Evolutionary conservation across 2,888 invertebrate species (phyloP).

Genomic region (Temnothorax ravouxi): DNA sequence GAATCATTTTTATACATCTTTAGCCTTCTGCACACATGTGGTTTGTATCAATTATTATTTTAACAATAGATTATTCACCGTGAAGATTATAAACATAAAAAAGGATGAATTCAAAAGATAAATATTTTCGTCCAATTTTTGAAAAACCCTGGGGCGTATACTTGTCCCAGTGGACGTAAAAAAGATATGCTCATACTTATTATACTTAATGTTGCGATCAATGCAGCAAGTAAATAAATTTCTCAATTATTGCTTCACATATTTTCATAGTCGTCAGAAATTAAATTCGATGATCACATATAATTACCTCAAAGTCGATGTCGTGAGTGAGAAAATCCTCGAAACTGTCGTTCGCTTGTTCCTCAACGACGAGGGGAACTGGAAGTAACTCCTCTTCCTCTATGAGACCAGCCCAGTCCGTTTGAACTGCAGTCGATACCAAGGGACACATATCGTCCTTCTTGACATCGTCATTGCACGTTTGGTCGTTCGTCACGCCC

Average conservation of each 20-base stretch:
- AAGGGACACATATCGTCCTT: conserved; percentile 66
- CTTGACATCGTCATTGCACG: conserved; percentile 56
- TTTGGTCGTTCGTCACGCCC: conserved; percentile 20
- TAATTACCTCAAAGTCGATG: conserved; percentile 88
- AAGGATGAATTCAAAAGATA: not conserved
- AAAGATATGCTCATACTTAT: not conserved
- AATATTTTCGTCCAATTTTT: not conserved
- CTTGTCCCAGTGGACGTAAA: not conserved
- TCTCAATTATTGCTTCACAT: not conserved
- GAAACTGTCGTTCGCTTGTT: conserved; percentile 86
- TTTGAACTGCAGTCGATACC: conserved; percentile 87
- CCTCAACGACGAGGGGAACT: conserved; percentile 78
- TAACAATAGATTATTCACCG: not conserved
- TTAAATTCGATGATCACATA: not conserved
- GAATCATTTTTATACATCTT: not conserved
- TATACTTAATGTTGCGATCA: not conserved
- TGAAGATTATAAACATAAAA: not conserved
- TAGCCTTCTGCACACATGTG: not conserved
- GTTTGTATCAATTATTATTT: not conserved
- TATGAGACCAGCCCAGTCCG: conserved; percentile 86
- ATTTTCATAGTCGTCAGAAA: not conserved
- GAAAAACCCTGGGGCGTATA: not conserved
- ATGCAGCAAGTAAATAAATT: not conserved
- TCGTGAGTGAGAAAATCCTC: conserved; percentile 88
- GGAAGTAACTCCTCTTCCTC: conserved; percentile 80